A percentile compares a stretch with the other conserved stretches of the same genome.
Conservation (phyloP, 2,888 invertebrate genomes). For the Sepioteuthis lessoniana region DNA sequence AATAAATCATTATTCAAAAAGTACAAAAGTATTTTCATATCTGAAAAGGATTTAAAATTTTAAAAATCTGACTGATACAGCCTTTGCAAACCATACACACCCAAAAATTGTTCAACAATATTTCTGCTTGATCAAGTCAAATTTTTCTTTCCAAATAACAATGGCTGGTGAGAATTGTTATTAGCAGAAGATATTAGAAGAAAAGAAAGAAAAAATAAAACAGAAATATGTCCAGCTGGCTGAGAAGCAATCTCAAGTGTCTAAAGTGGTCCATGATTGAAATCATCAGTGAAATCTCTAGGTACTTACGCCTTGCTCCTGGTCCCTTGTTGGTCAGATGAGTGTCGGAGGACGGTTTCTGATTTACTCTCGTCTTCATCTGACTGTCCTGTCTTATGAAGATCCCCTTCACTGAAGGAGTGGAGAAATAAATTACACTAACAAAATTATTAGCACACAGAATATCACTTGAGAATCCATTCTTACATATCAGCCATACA, state of each 20-base stretch:
- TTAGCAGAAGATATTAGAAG: background rate
- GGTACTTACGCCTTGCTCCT: constrained; percentile 54
- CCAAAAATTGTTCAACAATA: background rate
- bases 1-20: background rate
- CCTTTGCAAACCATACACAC: background rate
- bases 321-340: constrained; percentile 51
- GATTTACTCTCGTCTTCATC: constrained; percentile 47
- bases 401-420: constrained; percentile 50
- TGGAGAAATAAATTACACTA: background rate
- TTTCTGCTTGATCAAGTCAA: background rate
- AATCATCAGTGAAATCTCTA: constrained; percentile 14
- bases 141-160: constrained; percentile 10
- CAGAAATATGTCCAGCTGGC: background rate
- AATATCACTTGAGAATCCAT: background rate
- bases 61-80: background rate
- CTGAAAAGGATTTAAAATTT: background rate
- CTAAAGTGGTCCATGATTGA: background rate
- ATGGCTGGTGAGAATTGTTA: constrained; percentile 33
- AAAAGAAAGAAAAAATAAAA: background rate
- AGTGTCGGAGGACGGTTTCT: constrained; percentile 50
- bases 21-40: background rate
- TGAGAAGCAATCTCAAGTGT: constrained; percentile 6
- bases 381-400: constrained; percentile 46
- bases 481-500: background rate
- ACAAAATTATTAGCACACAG: background rate